phyloP scores from a whole-genome alignment of 2,888 invertebrate species.

The Timandra comae region DNA sequence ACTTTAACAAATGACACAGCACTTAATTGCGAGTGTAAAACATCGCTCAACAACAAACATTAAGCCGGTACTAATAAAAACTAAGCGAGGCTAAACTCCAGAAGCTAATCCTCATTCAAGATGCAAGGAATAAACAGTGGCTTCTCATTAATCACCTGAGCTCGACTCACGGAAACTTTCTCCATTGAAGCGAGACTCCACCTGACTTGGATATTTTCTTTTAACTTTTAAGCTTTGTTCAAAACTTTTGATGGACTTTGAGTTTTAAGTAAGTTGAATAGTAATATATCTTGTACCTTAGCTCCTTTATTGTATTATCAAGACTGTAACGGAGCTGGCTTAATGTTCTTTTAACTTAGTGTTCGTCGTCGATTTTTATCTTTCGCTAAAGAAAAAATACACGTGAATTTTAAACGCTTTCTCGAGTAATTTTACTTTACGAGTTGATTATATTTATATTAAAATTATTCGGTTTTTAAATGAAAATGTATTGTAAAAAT shows the following conservation, averaged over 20 bases:
- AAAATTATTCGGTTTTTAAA: too few species aligned
- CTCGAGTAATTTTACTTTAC: too few species aligned
- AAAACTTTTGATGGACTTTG: constrained; percentile 72
- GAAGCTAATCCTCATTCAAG: constrained; percentile 59
- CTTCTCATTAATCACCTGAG: constrained; percentile 65
- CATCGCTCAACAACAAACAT: constrained; percentile 7
- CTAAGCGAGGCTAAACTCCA: constrained; percentile 24
- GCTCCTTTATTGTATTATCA: constrained; percentile 49
- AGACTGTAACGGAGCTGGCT: constrained; percentile 32
- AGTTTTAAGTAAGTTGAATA: constrained; percentile 74
- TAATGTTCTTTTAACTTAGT: constrained; percentile 27
- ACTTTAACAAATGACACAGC: not conserved
- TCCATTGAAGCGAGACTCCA: constrained; percentile 65
- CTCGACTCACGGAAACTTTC: constrained; percentile 51
- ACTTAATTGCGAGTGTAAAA: too few species aligned
- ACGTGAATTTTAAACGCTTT: too few species aligned
- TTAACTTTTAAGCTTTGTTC: constrained; percentile 75
- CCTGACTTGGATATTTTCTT: constrained; percentile 74
- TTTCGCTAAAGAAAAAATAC: too few species aligned
- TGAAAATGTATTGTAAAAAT: too few species aligned
- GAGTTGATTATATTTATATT: too few species aligned
- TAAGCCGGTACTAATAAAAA: constrained; percentile 2
- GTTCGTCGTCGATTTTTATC: too few species aligned
- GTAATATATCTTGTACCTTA: constrained; percentile 66
- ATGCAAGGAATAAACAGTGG: constrained; percentile 57